Evolutionary conservation across 2,888 invertebrate species (phyloP).

Genomic region (Zhuqinia jingwanae): DNA sequence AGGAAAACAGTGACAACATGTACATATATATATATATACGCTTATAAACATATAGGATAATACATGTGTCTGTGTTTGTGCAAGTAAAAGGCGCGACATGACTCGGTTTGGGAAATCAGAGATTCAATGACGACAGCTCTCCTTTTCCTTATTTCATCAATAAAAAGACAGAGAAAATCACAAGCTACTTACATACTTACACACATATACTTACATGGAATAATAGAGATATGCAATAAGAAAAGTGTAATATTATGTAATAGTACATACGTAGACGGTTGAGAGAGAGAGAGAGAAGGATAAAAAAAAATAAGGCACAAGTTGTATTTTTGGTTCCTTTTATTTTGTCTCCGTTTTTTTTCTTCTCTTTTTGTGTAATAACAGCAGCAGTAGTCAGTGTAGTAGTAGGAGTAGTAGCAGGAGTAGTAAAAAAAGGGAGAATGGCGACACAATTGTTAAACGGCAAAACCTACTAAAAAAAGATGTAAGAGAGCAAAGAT

Average conservation of each 20-base stretch:
- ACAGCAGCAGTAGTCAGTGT: slow-evolving; percentile 20
- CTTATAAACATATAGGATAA: background rate
- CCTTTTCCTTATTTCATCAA: slow-evolving; percentile 73
- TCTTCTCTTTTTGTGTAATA: slow-evolving; percentile 21
- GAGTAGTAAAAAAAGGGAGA: slow-evolving; percentile 23
- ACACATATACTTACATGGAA: slow-evolving; percentile 42
- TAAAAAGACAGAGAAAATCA: slow-evolving; percentile 67
- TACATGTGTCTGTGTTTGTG: background rate
- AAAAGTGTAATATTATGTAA: background rate
- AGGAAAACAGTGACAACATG: slow-evolving; percentile 36
- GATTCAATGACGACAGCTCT: slow-evolving; percentile 72
- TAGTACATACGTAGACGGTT: slow-evolving; percentile 5
- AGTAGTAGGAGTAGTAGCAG: slow-evolving; percentile 30
- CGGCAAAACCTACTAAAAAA: background rate
- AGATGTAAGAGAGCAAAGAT: background rate
- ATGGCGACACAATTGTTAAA: slow-evolving; percentile 63
- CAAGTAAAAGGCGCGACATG: slow-evolving; percentile 34
- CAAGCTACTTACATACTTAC: slow-evolving; percentile 50
- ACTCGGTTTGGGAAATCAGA: slow-evolving; percentile 71
- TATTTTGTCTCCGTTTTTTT: no score
- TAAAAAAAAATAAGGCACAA: background rate
- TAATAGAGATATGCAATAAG: slow-evolving; percentile 43
- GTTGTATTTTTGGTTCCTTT: background rate
- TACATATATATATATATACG: background rate
- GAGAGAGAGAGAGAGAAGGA: no score